A percentile compares a stretch with the other conserved stretches of the same genome.
Conservation (phyloP, 2,113 vertebrate genomes). For the Tinamus guttatus region DNA sequence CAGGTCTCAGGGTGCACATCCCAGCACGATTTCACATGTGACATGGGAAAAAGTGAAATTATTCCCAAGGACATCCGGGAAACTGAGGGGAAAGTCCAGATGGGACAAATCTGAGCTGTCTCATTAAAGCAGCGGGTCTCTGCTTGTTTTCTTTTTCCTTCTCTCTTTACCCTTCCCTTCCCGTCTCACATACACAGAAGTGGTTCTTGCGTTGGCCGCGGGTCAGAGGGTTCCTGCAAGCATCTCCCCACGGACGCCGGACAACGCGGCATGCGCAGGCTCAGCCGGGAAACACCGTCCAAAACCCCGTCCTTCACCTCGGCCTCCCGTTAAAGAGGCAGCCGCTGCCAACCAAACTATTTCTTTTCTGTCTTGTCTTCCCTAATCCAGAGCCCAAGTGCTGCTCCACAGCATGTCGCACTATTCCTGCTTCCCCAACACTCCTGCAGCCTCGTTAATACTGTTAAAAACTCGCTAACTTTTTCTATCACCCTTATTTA, state of each 20-base stretch:
- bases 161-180: conserved; percentile 35
- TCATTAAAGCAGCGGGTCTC: conserved; percentile 56
- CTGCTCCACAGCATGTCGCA: conserved; percentile 34
- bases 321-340: conserved; percentile 71
- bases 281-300: conserved; percentile 69
- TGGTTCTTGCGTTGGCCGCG: not conserved
- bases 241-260: conserved; percentile 62
- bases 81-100: conserved; percentile 47
- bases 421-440: conserved; percentile 55
- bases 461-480: conserved; percentile 51
- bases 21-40: not conserved
- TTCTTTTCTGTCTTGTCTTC: conserved; percentile 46
- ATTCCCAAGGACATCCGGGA: conserved; percentile 14
- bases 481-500: conserved; percentile 67
- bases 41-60: not conserved
- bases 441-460: conserved; percentile 55
- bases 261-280: conserved; percentile 65
- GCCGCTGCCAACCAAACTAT: conserved; percentile 36
- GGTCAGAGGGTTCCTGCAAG: conserved; percentile 61
- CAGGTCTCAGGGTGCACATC: not conserved
- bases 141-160: conserved; percentile 53
- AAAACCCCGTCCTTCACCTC: conserved; percentile 40
- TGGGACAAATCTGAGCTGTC: conserved; percentile 44
- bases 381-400: conserved; percentile 64
- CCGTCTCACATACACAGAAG: not conserved